Evolutionary conservation across 2,797 vertebrate species (phyloP).

Genomic region (Xerus rutilus): DNA sequence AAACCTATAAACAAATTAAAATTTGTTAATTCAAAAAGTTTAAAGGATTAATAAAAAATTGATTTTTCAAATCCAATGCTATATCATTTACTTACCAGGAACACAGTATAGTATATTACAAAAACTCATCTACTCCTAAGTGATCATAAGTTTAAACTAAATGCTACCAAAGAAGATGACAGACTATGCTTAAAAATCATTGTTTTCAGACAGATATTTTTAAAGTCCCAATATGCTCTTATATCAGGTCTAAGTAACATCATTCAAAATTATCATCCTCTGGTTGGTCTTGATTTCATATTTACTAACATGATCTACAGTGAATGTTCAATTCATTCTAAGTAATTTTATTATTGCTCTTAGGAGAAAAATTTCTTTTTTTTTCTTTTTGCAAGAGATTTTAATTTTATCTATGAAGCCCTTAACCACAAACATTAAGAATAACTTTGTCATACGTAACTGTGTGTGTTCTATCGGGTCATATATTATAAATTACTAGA

Average conservation of each 20-base stretch:
- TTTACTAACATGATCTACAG: slow-evolving; percentile 14
- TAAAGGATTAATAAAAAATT: slow-evolving; percentile 73
- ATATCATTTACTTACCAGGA: not conserved
- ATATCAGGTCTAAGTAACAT: not conserved
- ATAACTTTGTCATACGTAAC: not conserved
- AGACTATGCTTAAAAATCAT: not conserved
- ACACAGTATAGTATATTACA: not conserved
- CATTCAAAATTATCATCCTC: slow-evolving; percentile 15
- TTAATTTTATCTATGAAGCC: slow-evolving; percentile 56
- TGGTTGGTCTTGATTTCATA: slow-evolving; percentile 12
- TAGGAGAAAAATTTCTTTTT: not conserved
- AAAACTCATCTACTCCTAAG: not conserved
- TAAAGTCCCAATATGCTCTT: not conserved
- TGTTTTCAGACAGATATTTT: not conserved
- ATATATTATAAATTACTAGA: not conserved
- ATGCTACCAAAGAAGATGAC: not conserved
- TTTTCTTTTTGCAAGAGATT: not conserved
- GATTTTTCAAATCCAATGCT: slow-evolving; percentile 26
- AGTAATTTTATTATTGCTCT: not conserved
- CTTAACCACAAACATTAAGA: slow-evolving; percentile 43
- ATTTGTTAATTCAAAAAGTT: not conserved
- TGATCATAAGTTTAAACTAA: slow-evolving; percentile 19
- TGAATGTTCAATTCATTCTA: not conserved
- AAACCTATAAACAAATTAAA: slow-evolving; percentile 91
- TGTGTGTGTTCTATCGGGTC: not conserved